Conservation (phyloP, 2,888 invertebrate species). For the Villa cingulata region DNA sequence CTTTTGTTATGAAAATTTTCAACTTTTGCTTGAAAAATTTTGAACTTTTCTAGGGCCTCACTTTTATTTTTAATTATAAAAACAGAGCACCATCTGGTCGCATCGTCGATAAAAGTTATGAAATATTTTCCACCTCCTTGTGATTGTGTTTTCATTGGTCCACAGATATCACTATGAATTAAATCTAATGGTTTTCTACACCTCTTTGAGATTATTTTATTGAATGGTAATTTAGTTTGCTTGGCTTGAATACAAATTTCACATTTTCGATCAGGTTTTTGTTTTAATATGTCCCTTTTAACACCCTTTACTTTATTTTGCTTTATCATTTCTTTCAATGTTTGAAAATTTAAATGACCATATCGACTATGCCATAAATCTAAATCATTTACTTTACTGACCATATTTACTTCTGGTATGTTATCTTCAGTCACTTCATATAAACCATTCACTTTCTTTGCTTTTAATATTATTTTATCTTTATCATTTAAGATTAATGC, state of each 20-base stretch:
- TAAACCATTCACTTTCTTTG: background rate
- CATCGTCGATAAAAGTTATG: no score
- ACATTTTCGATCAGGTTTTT: background rate
- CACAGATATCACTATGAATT: no score
- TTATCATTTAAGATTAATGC: background rate
- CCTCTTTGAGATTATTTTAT: no score
- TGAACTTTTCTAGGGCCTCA: background rate
- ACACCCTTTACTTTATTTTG: conserved; percentile 1
- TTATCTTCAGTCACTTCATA: background rate
- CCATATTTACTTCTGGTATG: background rate
- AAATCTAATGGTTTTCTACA: no score
- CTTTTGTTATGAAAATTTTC: background rate
- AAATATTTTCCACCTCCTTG: no score
- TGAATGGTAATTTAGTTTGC: background rate
- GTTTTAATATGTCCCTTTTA: background rate
- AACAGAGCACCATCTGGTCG: no score
- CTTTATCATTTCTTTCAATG: background rate
- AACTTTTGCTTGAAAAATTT: background rate
- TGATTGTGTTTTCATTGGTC: no score
- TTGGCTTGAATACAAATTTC: conserved; percentile 1
- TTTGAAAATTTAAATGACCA: conserved; percentile 3
- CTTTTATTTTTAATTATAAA: no score
- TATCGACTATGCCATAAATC: background rate
- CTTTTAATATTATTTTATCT: background rate
- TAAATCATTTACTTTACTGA: background rate